Evolutionary conservation across 2,888 invertebrate species (phyloP).

Genomic region (Bruchidius siliquastri): DNA sequence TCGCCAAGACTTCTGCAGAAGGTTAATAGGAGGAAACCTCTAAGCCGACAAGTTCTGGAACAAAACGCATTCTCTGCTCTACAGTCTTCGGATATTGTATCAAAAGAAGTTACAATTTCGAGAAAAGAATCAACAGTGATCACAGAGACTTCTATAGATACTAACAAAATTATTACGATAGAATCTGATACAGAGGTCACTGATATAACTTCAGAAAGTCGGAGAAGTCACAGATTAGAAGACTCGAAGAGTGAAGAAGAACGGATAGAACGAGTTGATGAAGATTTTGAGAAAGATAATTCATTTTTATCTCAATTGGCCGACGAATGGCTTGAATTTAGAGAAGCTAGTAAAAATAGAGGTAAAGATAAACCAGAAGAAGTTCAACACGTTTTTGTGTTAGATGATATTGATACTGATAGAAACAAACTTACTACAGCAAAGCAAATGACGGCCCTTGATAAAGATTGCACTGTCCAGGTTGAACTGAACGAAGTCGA

Average conservation of each 20-base stretch:
- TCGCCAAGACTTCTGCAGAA: slow-evolving; percentile 14
- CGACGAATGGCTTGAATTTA: not conserved
- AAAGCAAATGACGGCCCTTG: not conserved
- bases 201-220: not conserved
- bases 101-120: not conserved
- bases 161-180: slow-evolving; percentile 6
- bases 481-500: not conserved
- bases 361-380: not conserved
- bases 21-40: slow-evolving; percentile 27
- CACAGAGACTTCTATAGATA: slow-evolving; percentile 9
- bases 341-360: not conserved
- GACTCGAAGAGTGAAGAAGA: not conserved
- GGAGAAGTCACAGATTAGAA: not conserved
- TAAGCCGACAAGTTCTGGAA: slow-evolving; percentile 32
- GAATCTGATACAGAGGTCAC: slow-evolving; percentile 5
- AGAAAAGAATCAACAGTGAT: slow-evolving; percentile 10
- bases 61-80: slow-evolving; percentile 25
- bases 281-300: not conserved
- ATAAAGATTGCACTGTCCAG: not conserved
- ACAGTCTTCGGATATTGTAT: not conserved
- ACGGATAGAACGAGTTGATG: not conserved
- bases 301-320: not conserved
- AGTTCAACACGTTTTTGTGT: too few species aligned
- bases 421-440: not conserved
- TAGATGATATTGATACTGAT: not conserved